Evolutionary conservation across 2,113 vertebrate genomes (phyloP).

Genomic region (Plecturocebus donacophilus): DNA sequence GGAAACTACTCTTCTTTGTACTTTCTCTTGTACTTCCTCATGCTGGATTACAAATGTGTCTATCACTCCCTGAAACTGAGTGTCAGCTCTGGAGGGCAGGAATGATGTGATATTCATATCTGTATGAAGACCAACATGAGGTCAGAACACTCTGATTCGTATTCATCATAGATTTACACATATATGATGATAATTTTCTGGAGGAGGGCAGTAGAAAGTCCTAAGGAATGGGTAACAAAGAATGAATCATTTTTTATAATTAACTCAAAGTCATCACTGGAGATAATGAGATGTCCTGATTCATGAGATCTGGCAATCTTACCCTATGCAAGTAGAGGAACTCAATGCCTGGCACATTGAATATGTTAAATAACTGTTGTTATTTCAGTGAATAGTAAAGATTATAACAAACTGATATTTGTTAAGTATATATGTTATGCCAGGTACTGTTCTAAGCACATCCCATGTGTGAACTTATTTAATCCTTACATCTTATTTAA

Average conservation of each 20-base stretch:
- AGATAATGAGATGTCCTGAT: not conserved
- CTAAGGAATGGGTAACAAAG: not conserved
- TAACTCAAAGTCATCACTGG: not conserved
- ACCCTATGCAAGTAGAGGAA: not conserved
- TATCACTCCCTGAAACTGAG: not conserved
- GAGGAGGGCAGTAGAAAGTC: not conserved
- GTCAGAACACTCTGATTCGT: not conserved
- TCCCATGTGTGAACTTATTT: not conserved
- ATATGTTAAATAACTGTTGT: too few species aligned
- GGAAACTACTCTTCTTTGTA: not conserved
- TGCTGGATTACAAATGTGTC: not conserved
- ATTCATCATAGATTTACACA: too few species aligned
- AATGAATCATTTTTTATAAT: not conserved
- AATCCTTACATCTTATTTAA: not conserved
- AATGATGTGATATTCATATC: not conserved
- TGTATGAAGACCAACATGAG: not conserved
- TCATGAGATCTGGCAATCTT: not conserved
- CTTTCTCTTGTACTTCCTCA: too few species aligned
- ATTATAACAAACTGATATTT: not conserved
- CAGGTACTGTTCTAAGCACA: not conserved
- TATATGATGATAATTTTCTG: not conserved
- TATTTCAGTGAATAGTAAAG: not conserved
- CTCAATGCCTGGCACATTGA: not conserved
- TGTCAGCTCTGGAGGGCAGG: not conserved
- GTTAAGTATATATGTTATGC: not conserved